Conservation (phyloP, 2,113 vertebrate genomes). For the Psilopsiagon aymara region DNA sequence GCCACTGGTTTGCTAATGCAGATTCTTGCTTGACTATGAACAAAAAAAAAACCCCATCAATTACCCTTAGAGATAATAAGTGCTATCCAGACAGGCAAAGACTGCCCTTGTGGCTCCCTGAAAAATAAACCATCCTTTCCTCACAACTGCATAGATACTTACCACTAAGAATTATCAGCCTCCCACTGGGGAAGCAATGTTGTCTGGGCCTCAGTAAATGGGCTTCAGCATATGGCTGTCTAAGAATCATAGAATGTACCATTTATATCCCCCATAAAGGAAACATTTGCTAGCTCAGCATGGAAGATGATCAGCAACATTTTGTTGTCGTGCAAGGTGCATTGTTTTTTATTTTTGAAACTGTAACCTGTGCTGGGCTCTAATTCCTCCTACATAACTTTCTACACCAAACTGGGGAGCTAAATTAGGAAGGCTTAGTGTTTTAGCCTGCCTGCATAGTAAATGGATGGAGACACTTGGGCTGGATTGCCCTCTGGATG, state of each 20-base stretch:
- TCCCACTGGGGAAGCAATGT: neutral
- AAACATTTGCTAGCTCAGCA: neutral
- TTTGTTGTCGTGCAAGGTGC: neutral
- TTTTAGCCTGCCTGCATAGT: neutral
- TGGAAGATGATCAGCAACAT: neutral
- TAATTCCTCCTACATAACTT: constrained; percentile 24
- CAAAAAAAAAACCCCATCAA: neutral
- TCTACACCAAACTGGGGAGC: neutral
- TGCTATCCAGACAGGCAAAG: neutral
- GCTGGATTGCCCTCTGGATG: neutral
- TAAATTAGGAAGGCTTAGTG: neutral
- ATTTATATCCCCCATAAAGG: neutral
- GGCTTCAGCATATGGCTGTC: neutral
- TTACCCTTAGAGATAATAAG: neutral
- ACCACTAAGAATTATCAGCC: neutral
- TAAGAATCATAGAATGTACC: neutral
- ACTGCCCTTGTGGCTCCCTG: neutral
- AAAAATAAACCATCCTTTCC: neutral
- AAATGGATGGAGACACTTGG: neutral
- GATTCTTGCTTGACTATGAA: neutral
- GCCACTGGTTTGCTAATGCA: neutral
- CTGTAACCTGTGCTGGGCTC: neutral
- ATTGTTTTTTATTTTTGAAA: constrained; percentile 15
- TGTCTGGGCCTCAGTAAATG: neutral
- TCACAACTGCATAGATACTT: neutral